Base-by-base conservation (phyloP, 2,888 invertebrate genomes). In the Amiota communis region DNA sequence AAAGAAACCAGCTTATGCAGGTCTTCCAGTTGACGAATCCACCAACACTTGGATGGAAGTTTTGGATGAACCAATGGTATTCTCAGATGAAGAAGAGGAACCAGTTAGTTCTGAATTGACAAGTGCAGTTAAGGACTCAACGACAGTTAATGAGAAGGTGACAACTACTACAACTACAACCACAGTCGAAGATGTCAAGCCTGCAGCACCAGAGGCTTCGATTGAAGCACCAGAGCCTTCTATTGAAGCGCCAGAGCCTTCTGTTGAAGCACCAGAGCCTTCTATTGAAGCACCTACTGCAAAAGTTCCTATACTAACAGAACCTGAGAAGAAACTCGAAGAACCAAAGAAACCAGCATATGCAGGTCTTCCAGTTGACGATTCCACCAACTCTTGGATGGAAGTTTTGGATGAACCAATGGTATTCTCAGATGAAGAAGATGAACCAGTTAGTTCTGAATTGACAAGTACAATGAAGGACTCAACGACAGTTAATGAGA, bases 11-110 rank as follows among this genome's bases (percentile, higher is more conserved):
- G 73, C 63, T 13, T 80, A 80, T 72, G 78, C 76, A 70, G 84
- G 80, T 61, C 75, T 82, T 57, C 81, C 83, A 20, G 76, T 36
- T 36, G 23, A 15, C 23, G 11, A 36, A 13, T 64, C 11, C 15
- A 15, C 17, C 61, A 61, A 17, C 20, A 6, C 48, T 12, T 13
- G 61, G 20, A 61, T n/a, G 15, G 13, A 53, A 8, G 53, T 13
- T n/a, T n/a, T 15, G 15, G 53, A n/a, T 6, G 87, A 89, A 70
- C 86, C 87, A n/a, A 84, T 88, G 72, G 78, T 77, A 23, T 82
- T 89, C 65, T 86, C 88, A 1, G 87, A 87, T 68, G 87, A 88
- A 36, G 87, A 87, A 72, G 79, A 76, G 15, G 53, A 74, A 68
- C 53, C 72, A 46, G 48, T 48, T 61, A 20, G 1, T 51, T 12